These are phyloP conservation scores for Manis javanica DNA, from an alignment of 2,797 vertebrate genomes.

Conservation along the genomic window DNA sequence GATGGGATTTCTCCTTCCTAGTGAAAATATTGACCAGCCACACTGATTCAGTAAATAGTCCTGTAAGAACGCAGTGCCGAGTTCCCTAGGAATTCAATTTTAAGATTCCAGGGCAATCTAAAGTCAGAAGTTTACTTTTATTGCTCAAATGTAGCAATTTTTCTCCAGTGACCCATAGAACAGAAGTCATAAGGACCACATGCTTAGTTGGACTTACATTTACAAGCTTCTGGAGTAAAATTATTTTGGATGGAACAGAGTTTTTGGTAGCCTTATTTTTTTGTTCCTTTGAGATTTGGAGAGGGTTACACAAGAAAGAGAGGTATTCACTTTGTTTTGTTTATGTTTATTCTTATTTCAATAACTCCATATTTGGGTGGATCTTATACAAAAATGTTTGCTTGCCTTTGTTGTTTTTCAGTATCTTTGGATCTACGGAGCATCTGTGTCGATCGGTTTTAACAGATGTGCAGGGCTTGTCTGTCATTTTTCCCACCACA, in stretches of 20 bases:
- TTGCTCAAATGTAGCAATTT: background rate
- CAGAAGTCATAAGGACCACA: background rate
- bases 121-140: conserved; percentile 20
- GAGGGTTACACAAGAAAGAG: background rate
- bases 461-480: background rate
- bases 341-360: background rate
- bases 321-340: background rate
- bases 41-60: conserved; percentile 54
- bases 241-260: conserved; percentile 24
- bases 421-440: background rate
- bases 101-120: conserved; percentile 45
- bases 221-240: background rate
- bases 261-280: background rate
- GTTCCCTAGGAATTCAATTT: conserved; percentile 47
- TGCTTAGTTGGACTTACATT: conserved; percentile 5
- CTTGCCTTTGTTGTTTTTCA: background rate
- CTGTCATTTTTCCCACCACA: background rate
- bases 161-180: background rate
- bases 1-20: conserved; percentile 49
- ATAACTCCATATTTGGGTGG: background rate
- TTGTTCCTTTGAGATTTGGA: background rate
- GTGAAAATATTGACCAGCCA: conserved; percentile 58
- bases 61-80: background rate
- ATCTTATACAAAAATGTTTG: background rate
- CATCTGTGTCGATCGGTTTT: background rate